Conservation (phyloP, 2,113 vertebrate species). For the Hippolais icterina region DNA sequence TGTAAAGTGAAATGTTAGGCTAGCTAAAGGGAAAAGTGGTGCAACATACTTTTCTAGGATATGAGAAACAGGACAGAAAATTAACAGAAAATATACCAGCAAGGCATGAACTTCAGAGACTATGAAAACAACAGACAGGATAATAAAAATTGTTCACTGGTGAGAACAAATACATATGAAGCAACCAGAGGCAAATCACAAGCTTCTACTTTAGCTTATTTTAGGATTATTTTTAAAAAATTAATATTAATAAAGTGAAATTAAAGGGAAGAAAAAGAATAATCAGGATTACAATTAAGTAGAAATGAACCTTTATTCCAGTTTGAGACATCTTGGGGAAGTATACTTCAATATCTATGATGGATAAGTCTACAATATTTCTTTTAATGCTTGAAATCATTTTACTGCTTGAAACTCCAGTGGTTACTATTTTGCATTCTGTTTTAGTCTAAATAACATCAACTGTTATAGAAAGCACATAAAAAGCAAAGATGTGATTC, state of each 20-base stretch:
- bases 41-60: neutral
- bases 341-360: neutral
- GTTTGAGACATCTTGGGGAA: neutral
- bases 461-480: neutral
- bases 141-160: neutral
- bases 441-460: neutral
- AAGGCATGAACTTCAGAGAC: neutral
- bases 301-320: neutral
- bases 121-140: neutral
- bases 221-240: neutral
- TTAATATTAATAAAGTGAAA: neutral
- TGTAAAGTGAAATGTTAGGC: neutral
- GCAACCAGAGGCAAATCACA: neutral
- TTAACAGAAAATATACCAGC: neutral
- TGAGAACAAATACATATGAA: neutral
- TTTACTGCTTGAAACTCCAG: neutral
- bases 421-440: neutral
- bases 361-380: neutral
- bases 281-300: neutral
- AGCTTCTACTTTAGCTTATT: neutral
- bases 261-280: neutral
- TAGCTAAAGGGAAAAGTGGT: neutral
- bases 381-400: neutral
- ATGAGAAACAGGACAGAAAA: conserved; percentile 44
- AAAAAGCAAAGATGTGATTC: neutral